Percentiles rank a stretch among this genome's conserved stretches.
These are phyloP conservation scores for Carapus acus DNA, from an alignment of 2,797 vertebrate species.

Conservation along the genomic window DNA sequence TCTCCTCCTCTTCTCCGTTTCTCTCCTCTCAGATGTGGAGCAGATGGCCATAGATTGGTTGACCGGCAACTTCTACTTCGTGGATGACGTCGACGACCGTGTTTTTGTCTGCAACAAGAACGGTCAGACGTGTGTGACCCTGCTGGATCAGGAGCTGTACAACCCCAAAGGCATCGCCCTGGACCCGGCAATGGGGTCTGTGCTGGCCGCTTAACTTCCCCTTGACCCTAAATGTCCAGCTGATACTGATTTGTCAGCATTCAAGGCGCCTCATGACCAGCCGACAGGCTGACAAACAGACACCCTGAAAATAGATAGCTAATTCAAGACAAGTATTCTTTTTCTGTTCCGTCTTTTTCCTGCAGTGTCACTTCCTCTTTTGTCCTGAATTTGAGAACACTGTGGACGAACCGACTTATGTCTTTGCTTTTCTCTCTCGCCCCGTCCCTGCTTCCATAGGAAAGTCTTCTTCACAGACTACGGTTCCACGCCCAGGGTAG, in stretches of 20 bases:
- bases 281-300: conserved; percentile 39
- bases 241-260: conserved; percentile 23
- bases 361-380: conserved; percentile 45
- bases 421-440: neutral
- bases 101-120: conserved; percentile 95
- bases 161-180: conserved; percentile 93
- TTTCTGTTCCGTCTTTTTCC: conserved; percentile 45
- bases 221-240: conserved; percentile 24
- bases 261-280: conserved; percentile 43
- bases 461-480: conserved; percentile 98
- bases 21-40: conserved; percentile 79
- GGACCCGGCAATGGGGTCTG: conserved; percentile 94
- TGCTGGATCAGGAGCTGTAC: conserved; percentile 93
- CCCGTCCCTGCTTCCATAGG: conserved; percentile 57
- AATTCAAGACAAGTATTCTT: conserved; percentile 6
- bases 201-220: conserved; percentile 20
- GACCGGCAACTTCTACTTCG: conserved; percentile 98
- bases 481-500: conserved; percentile 91
- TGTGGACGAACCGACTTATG: neutral
- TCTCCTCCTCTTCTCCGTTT: neutral
- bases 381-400: neutral
- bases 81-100: conserved; percentile 92
- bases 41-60: conserved; percentile 99
- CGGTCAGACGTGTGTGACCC: conserved; percentile 88
- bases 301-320: conserved; percentile 21